Conservation (phyloP, 2,888 invertebrate genomes). For the Cyaniris semiargus region DNA sequence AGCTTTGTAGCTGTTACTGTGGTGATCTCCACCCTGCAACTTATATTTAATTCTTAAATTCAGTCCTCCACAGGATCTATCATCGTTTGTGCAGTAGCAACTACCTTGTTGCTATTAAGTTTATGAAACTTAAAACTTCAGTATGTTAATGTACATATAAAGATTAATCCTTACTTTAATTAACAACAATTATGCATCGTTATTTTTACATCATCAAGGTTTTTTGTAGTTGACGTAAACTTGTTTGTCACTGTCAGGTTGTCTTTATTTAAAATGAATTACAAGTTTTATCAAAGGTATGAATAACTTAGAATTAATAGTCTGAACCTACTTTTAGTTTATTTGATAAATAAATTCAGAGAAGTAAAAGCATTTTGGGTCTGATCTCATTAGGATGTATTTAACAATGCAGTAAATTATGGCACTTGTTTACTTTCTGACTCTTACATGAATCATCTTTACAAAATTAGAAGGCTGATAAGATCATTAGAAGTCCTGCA, state of each 20-base stretch:
- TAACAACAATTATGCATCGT: not conserved
- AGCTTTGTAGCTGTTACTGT: not conserved
- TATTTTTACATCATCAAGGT: conserved; percentile 1
- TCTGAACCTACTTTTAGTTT: not conserved
- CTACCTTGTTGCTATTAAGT: not conserved
- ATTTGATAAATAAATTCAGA: not conserved
- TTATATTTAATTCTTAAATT: not conserved
- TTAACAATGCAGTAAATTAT: not conserved
- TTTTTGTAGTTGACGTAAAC: conserved; percentile 11
- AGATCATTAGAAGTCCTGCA: not conserved
- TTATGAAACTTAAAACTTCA: not conserved
- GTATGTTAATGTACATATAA: not conserved
- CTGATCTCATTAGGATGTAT: not conserved
- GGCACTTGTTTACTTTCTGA: conserved; percentile 10
- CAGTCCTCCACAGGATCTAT: not conserved
- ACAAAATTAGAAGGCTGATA: conserved; percentile 22
- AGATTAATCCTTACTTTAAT: not conserved
- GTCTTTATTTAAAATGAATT: not conserved
- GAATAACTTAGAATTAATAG: not conserved
- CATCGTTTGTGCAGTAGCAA: not conserved
- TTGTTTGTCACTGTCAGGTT: not conserved
- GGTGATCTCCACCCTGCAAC: not conserved
- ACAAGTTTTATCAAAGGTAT: not conserved
- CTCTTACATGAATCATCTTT: conserved; percentile 14
- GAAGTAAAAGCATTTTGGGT: not conserved